Conservation (phyloP, 1,140 invertebrate species). For the Centruroides sculpturatus region DNA sequence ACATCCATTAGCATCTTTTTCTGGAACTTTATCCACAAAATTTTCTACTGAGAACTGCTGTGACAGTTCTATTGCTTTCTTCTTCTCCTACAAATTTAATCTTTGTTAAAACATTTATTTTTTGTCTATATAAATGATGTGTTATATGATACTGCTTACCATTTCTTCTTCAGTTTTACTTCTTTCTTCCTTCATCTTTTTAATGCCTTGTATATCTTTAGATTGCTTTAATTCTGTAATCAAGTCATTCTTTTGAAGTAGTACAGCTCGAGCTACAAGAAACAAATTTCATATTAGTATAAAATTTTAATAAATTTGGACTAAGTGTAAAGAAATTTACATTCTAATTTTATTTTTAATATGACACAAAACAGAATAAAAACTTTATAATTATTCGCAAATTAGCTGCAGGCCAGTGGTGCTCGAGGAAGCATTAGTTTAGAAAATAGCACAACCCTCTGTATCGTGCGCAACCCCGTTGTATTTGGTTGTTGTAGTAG, state of each 20-base stretch:
- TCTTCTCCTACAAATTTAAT: neutral
- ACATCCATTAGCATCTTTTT: constrained; percentile 72
- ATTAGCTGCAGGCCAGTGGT: no score
- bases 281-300: no score
- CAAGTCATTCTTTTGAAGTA: constrained; percentile 52
- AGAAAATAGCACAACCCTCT: no score
- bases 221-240: constrained; percentile 80
- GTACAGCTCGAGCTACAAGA: neutral
- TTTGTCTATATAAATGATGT: no score
- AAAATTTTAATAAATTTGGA: no score
- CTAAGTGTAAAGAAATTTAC: no score
- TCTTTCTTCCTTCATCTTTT: constrained; percentile 74
- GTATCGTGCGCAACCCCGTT: no score
- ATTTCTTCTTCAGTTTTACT: constrained; percentile 47
- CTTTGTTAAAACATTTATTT: neutral
- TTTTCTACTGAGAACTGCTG: constrained; percentile 70
- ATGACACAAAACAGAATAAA: no score
- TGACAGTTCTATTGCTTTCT: constrained; percentile 49
- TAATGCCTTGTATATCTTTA: constrained; percentile 75
- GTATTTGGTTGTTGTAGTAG: no score
- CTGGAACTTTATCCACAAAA: constrained; percentile 80
- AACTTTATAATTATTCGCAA: no score
- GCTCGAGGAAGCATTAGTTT: no score
- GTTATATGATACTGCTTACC: neutral
- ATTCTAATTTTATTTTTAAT: no score